A percentile compares a stretch with the other conserved stretches of the same genome.
phyloP scores from a whole-genome alignment of 1,140 invertebrate genomes.

The Leptopilina clavipes region DNA sequence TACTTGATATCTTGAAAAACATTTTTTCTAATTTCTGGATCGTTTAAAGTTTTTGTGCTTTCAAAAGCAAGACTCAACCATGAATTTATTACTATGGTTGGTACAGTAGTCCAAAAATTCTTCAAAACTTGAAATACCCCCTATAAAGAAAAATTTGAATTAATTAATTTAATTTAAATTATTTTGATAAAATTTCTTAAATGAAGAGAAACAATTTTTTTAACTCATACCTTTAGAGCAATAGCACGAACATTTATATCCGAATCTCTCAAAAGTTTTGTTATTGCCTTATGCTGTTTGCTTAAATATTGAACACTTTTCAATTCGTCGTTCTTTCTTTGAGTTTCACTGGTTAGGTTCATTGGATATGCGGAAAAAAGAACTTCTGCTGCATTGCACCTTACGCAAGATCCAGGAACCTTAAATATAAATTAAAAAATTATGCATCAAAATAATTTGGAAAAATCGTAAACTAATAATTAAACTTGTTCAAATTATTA shows the following conservation, averaged over 20 bases:
- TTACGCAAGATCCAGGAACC: conserved; percentile 49
- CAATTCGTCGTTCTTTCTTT: conserved; percentile 11
- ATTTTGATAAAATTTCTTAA: no score
- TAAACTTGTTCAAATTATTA: background rate
- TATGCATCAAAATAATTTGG: conserved; percentile 1
- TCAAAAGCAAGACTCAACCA: conserved; percentile 50
- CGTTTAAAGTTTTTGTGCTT: conserved; percentile 35
- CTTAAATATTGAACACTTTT: conserved; percentile 40
- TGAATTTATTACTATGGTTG: conserved; percentile 34
- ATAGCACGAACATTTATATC: conserved; percentile 48
- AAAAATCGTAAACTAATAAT: background rate
- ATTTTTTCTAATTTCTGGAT: conserved; percentile 45
- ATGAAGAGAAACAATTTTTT: conserved; percentile 1
- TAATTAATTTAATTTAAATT: background rate
- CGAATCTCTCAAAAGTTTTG: conserved; percentile 48
- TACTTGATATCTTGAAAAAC: conserved; percentile 49
- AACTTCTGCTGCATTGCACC: conserved; percentile 57
- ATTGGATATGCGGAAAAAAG: conserved; percentile 51
- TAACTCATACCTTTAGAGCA: conserved; percentile 51
- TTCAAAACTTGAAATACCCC: conserved; percentile 47
- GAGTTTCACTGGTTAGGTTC: background rate
- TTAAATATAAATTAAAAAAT: conserved; percentile 39
- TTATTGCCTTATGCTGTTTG: conserved; percentile 48
- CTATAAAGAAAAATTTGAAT: conserved; percentile 36
- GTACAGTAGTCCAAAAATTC: conserved; percentile 47